phyloP scores from a whole-genome alignment of 1,140 invertebrate genomes.

The Zaprionus capensis region DNA sequence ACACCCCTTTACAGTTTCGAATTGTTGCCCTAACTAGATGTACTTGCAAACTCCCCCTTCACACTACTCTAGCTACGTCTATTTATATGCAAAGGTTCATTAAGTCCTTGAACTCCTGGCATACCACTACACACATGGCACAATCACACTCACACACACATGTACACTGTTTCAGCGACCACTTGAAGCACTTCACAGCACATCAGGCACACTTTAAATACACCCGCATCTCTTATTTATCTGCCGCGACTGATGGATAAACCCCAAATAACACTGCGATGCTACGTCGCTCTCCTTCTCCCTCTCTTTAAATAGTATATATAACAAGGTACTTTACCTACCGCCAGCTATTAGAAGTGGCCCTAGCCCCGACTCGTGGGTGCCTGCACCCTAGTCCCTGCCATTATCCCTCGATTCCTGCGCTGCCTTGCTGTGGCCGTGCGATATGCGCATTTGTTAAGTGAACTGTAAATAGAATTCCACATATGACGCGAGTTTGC shows the following conservation, averaged over 20 bases:
- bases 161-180: constrained; percentile 27
- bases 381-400: constrained; percentile 6
- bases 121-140: constrained; percentile 19
- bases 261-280: constrained; percentile 35
- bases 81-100: constrained; percentile 54
- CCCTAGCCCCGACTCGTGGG: not conserved
- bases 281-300: not conserved
- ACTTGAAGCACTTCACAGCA: constrained; percentile 45
- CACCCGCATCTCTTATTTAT: constrained; percentile 39
- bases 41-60: not conserved
- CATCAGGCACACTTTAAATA: constrained; percentile 39
- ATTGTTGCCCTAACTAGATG: not conserved
- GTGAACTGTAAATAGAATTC: constrained; percentile 70
- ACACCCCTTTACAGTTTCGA: not conserved
- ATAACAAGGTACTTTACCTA: constrained; percentile 27
- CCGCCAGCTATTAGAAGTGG: constrained; percentile 12
- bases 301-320: constrained; percentile 15
- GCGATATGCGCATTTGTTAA: constrained; percentile 71
- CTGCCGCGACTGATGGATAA: constrained; percentile 34
- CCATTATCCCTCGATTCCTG: not conserved
- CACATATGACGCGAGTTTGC: constrained; percentile 54
- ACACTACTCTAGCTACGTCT: constrained; percentile 8
- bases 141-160: constrained; percentile 36
- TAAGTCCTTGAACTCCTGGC: constrained; percentile 67
- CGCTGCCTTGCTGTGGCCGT: constrained; percentile 28